A percentile compares a stretch with the other conserved stretches of the same genome.
Evolutionary conservation across 2,888 invertebrate species (phyloP).

Genomic region (Blastobasis lacticolella): DNA sequence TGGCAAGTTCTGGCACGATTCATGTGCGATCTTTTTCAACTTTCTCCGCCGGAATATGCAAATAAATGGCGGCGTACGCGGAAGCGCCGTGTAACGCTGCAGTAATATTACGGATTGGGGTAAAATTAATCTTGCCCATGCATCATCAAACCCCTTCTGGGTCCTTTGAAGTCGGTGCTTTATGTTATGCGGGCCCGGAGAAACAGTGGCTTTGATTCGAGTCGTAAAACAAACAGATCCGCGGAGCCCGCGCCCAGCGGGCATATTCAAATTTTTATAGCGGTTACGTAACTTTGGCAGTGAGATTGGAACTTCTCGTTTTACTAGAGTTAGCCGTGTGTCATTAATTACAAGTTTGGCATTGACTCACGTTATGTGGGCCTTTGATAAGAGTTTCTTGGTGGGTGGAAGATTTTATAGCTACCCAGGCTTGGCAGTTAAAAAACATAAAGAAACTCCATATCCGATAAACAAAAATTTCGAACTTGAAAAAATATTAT

Average conservation of each 20-base stretch:
- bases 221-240: conserved; percentile 1
- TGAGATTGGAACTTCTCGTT: not conserved
- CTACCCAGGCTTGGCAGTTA: too few species aligned
- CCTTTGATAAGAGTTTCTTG: too few species aligned
- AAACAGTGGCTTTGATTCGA: not conserved
- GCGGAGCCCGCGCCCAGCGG: not conserved
- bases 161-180: not conserved
- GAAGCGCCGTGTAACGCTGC: not conserved
- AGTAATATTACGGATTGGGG: not conserved
- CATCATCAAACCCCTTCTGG: not conserved
- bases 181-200: not conserved
- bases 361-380: too few species aligned
- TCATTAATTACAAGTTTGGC: too few species aligned
- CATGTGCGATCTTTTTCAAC: not conserved
- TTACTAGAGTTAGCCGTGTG: too few species aligned
- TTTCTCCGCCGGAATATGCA: not conserved
- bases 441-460: too few species aligned
- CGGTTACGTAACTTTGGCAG: not conserved
- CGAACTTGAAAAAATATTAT: too few species aligned
- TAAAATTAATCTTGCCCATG: conserved; percentile 1
- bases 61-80: not conserved
- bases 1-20: too few species aligned
- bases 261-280: conserved; percentile 2
- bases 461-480: too few species aligned
- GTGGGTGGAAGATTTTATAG: too few species aligned